Evolutionary conservation across 92 coral and sea anemone genomes (phyloP), one percentile per base, ranked within the genome.

Genomic region (Porites rus): DNA sequence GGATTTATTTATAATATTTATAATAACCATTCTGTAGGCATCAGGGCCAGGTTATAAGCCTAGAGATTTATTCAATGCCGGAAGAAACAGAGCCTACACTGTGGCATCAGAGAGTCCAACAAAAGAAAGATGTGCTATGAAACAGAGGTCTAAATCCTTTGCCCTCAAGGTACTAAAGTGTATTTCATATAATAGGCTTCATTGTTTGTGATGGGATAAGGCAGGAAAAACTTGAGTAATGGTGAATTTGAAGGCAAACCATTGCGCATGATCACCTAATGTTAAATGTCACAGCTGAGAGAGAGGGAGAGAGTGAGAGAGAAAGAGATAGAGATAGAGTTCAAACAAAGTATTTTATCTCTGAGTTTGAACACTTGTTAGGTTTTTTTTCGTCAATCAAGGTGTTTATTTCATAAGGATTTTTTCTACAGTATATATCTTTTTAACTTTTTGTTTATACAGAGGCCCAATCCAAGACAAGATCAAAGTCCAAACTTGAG

Each of bases 381-480:
- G 46, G 46, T 20, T 65, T 65, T 14, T 18, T n/a, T n/a, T 18
- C 14, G 10, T 65, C 24, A 10, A 31, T 10, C 70, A 10, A 18
- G 28, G 8, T n/a, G 70, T 22, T 22, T 68, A 22, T 6, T 54
- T 74, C 3, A 16, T 25, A 19, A 18, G 20, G 52, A 17, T 19
- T 54, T 62, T 6, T 1, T 77, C 11, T 14, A 16, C 1, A 18
- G 1, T 24, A 18, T 11, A 2, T 12, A 21, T 43, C 8, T 69
- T 31, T 22, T 22, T 20, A 9, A 56, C 52, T 78, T 62, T 79
- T 11, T 80, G 51, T 69, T 68, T 67, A 0, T 24, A 7, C 88
- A 97, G 99, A 97, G 99, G 85, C 99, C 99, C 22, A 94, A 95
- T 77, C 98, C 96, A 9, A 98, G 92, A 22, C 72, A 98, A 81